A percentile compares a stretch with the other conserved stretches of the same genome.
These are phyloP conservation scores for Pangasius djambal DNA, from an alignment of 2,797 vertebrate genomes.

Conservation along the genomic window DNA sequence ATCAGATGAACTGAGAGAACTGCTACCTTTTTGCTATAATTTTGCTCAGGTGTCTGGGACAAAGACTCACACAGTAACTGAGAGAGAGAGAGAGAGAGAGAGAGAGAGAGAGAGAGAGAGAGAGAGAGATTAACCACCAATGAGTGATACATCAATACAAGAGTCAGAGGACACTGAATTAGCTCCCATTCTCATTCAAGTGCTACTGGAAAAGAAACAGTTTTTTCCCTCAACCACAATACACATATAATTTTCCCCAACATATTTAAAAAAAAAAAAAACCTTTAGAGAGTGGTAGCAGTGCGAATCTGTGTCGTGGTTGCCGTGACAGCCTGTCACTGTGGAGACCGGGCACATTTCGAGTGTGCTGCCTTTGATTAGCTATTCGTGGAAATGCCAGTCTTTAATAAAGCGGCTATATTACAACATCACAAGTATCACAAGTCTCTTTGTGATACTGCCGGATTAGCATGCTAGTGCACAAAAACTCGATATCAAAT, in stretches of 20 bases:
- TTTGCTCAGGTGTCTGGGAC: background rate
- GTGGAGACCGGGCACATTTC: conserved; percentile 55
- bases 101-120: background rate
- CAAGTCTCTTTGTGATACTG: background rate
- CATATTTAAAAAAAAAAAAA: background rate
- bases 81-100: background rate
- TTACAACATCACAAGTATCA: background rate
- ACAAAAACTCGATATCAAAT: conserved; percentile 32
- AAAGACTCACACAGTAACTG: background rate
- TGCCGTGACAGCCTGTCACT: conserved; percentile 49
- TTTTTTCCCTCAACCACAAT: background rate
- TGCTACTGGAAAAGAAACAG: background rate
- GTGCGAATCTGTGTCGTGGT: background rate
- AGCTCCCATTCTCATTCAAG: conserved; percentile 28
- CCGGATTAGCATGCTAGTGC: conserved; percentile 60
- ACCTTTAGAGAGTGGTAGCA: background rate
- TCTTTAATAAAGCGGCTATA: conserved; percentile 61
- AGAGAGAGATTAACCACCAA: background rate
- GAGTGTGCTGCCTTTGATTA: conserved; percentile 69
- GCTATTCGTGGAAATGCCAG: conserved; percentile 66
- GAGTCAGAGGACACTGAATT: conserved; percentile 30
- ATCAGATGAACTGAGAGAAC: background rate
- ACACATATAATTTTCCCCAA: background rate
- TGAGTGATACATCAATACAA: background rate
- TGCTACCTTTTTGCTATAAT: background rate